phyloP scores from a whole-genome alignment of 2,113 vertebrate genomes.

The Gymnorhina tibicen region DNA sequence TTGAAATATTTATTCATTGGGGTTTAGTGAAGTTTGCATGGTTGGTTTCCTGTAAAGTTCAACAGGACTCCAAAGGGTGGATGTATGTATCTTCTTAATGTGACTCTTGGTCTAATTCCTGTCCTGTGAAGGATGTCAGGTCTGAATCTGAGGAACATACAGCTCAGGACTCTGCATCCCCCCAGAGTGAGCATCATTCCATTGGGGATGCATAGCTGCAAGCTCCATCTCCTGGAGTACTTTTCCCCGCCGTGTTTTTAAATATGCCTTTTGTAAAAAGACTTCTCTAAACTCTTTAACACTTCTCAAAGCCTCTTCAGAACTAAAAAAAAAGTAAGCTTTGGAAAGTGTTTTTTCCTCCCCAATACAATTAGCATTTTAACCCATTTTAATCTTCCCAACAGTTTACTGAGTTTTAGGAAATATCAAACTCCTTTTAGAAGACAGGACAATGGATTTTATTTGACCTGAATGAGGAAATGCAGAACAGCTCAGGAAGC shows the following conservation, averaged over 20 bases:
- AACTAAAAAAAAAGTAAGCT: neutral
- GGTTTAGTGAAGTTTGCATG: neutral
- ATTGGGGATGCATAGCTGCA: rapidly evolving
- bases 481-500: neutral
- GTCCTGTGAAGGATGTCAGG: neutral
- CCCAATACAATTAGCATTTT: neutral
- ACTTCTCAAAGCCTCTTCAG: neutral
- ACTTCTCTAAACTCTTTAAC: neutral
- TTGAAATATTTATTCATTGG: neutral
- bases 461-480: neutral
- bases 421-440: neutral
- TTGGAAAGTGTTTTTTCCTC: neutral
- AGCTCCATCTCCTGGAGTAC: neutral
- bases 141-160: neutral
- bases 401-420: neutral
- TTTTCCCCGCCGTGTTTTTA: neutral
- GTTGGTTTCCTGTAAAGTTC: neutral
- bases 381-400: neutral
- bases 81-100: neutral
- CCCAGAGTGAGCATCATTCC: neutral
- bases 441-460: neutral
- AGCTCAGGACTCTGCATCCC: neutral
- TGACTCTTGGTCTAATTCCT: neutral
- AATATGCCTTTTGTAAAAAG: neutral
- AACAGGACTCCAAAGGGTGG: neutral